A percentile compares a stretch with the other conserved stretches of the same genome.
Evolutionary conservation across 2,797 vertebrate species (phyloP).

Genomic region (Masticophis lateralis): DNA sequence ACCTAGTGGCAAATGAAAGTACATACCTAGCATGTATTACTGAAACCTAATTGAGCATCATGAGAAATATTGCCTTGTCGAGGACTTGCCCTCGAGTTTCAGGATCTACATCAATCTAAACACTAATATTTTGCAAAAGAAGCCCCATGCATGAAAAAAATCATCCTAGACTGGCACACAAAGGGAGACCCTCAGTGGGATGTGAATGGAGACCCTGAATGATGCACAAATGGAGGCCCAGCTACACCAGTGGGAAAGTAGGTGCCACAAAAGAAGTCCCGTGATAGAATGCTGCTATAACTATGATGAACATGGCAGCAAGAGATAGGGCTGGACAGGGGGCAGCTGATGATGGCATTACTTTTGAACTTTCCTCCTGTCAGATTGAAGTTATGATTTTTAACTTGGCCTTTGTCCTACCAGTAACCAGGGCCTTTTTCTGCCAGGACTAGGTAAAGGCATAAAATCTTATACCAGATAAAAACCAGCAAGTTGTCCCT

Average conservation of each 20-base stretch:
- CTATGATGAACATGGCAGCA: not conserved
- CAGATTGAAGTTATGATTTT: not conserved
- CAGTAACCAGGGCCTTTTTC: constrained; percentile 1
- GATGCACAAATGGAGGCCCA: not conserved
- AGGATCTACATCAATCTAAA: not conserved
- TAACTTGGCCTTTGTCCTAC: not conserved
- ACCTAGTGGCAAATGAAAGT: not conserved
- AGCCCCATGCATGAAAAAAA: not conserved
- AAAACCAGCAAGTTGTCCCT: constrained; percentile 54
- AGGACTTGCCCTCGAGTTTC: not conserved
- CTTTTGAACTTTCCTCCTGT: no score
- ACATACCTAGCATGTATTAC: not conserved
- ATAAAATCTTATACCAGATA: constrained; percentile 7
- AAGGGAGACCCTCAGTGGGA: not conserved
- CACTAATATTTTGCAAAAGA: not conserved
- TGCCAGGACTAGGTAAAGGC: not conserved
- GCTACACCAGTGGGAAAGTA: not conserved
- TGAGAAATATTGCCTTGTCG: not conserved
- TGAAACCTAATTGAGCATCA: not conserved
- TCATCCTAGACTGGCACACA: not conserved
- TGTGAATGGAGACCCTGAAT: not conserved
- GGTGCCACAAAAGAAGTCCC: not conserved
- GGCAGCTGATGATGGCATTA: not conserved
- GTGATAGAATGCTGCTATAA: not conserved
- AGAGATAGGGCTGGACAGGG: not conserved